Conservation (phyloP, 2,888 invertebrate species). For the Chrysopilus asiliformis region DNA sequence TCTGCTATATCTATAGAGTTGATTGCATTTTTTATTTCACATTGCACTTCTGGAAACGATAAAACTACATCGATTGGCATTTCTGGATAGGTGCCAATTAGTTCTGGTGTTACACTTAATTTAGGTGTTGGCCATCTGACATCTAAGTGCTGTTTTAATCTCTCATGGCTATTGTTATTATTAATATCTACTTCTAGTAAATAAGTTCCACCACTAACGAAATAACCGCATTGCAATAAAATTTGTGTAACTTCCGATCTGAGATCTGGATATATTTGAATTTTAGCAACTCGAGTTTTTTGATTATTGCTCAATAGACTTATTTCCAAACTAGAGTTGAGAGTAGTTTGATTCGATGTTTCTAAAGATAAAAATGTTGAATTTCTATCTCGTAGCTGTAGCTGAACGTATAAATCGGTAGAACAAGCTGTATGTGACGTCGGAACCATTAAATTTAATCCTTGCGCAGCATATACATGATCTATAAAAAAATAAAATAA, state of each 20-base stretch:
- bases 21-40: slow-evolving; percentile 33
- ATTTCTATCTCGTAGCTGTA: slow-evolving; percentile 34
- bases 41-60: slow-evolving; percentile 60
- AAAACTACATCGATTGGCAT: slow-evolving; percentile 57
- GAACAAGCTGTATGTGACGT: slow-evolving; percentile 62
- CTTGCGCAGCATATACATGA: slow-evolving; percentile 33
- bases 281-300: slow-evolving; percentile 21
- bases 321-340: slow-evolving; percentile 36
- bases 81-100: slow-evolving; percentile 67
- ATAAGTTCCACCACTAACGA: slow-evolving; percentile 57
- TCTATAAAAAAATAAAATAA: no score
- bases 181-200: slow-evolving; percentile 36
- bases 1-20: slow-evolving; percentile 42
- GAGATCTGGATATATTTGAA: slow-evolving; percentile 15
- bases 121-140: slow-evolving; percentile 70
- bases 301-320: slow-evolving; percentile 29
- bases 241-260: slow-evolving; percentile 33
- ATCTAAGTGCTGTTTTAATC: slow-evolving; percentile 44
- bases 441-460: slow-evolving; percentile 52
- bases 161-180: slow-evolving; percentile 23
- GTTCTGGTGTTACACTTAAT: slow-evolving; percentile 58
- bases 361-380: slow-evolving; percentile 10
- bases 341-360: no score
- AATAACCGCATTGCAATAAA: slow-evolving; percentile 56
- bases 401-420: slow-evolving; percentile 62